phyloP scores from a whole-genome alignment of 1,140 invertebrate genomes.

The Wiebesia pumilae region DNA sequence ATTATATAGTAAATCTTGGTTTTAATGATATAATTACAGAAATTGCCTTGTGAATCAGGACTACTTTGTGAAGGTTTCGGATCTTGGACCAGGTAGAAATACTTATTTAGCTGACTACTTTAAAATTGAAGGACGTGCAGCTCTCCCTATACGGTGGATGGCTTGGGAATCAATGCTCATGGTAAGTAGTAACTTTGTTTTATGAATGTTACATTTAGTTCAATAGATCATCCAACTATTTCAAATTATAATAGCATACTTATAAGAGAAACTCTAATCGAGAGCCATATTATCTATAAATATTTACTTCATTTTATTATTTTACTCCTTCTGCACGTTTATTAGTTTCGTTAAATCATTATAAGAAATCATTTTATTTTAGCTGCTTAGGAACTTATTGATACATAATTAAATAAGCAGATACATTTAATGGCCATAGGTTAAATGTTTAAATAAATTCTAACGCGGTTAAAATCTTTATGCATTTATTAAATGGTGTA shows the following conservation, averaged over 20 bases:
- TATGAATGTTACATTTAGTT: conserved; percentile 1
- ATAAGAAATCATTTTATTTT: no score
- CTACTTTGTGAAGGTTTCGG: conserved; percentile 88
- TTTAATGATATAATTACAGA: conserved; percentile 74
- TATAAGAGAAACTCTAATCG: no score
- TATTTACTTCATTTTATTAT: no score
- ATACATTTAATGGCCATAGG: no score
- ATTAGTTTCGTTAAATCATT: no score
- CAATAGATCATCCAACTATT: conserved; percentile 7
- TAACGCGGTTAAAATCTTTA: no score
- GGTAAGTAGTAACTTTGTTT: conserved; percentile 71
- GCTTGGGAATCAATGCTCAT: conserved; percentile 82
- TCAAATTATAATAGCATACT: background rate
- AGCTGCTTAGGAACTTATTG: no score
- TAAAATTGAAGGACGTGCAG: conserved; percentile 78
- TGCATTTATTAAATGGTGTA: no score
- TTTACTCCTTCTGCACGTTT: no score
- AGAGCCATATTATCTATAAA: no score
- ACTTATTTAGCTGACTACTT: conserved; percentile 84
- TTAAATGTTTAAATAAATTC: no score
- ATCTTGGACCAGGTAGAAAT: conserved; percentile 82
- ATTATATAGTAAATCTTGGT: background rate
- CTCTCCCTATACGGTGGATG: conserved; percentile 84
- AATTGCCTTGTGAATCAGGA: conserved; percentile 90
- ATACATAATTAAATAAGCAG: no score